These are phyloP conservation scores for Riparia riparia DNA, from an alignment of 2,113 vertebrate species.

Conservation along the genomic window DNA sequence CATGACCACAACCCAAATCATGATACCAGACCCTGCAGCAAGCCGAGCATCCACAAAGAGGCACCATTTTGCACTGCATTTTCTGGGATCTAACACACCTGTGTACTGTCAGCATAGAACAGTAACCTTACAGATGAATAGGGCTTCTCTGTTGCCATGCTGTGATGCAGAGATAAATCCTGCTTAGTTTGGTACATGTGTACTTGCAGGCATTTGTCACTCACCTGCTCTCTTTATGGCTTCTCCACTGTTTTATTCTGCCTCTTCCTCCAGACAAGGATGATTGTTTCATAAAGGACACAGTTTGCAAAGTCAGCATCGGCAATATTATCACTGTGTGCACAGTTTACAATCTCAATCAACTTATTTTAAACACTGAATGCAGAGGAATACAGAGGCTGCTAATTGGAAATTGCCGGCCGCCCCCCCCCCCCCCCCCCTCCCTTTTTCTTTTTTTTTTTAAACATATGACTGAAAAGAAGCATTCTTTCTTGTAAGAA, in stretches of 20 bases:
- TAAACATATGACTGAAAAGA: background rate
- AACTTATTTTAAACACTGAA: background rate
- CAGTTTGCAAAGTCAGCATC: background rate
- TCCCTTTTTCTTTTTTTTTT: no score
- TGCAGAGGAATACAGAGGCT: background rate
- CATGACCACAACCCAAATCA: accelerated
- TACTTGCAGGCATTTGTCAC: background rate
- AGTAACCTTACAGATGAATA: background rate
- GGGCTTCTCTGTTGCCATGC: background rate
- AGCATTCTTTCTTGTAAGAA: background rate
- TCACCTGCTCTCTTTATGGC: background rate
- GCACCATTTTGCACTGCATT: accelerated
- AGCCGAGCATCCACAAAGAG: background rate
- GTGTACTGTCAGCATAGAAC: background rate
- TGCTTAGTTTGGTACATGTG: background rate
- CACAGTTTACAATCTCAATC: background rate
- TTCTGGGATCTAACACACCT: background rate
- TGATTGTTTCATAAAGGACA: background rate
- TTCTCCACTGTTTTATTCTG: background rate
- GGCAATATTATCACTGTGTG: background rate
- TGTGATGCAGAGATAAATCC: background rate
- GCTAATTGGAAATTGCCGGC: background rate
- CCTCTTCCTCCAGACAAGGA: background rate
- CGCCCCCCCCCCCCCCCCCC: no score
- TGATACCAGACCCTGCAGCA: background rate